Evolutionary conservation across 2,888 invertebrate species (phyloP).

Genomic region (Ectobius pallidus): DNA sequence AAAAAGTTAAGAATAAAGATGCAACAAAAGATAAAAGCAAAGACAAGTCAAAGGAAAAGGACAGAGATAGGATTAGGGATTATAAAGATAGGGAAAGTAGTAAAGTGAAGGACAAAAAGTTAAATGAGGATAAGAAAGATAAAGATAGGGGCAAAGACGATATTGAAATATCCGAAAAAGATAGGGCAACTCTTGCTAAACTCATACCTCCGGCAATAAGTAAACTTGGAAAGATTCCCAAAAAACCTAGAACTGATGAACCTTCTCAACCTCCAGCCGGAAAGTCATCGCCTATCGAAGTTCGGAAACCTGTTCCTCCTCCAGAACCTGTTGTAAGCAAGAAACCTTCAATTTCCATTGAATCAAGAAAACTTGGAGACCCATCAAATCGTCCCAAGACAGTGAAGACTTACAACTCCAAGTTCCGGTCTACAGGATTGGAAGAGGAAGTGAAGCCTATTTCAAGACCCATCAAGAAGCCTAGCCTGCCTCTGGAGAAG

Average conservation of each 20-base stretch:
- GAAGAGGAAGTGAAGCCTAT: conserved; percentile 87
- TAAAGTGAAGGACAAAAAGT: conserved; percentile 54
- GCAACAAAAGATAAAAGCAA: too few species aligned
- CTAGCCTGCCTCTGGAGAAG: conserved; percentile 49
- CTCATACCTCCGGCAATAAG: conserved; percentile 69
- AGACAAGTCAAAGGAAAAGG: conserved; percentile 52
- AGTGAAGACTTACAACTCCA: conserved; percentile 89
- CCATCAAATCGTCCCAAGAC: conserved; percentile 77
- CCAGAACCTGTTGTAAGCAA: conserved; percentile 58
- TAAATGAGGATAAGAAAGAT: conserved; percentile 50
- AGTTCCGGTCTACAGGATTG: conserved; percentile 89
- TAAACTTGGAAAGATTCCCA: conserved; percentile 80
- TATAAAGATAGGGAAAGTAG: conserved; percentile 48
- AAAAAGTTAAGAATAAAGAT: conserved; percentile 24
- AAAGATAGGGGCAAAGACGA: conserved; percentile 52
- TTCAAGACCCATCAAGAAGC: conserved; percentile 70
- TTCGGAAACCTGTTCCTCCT: conserved; percentile 37
- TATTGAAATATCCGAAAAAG: conserved; percentile 64
- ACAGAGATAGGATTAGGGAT: conserved; percentile 47
- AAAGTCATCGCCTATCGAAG: conserved; percentile 32
- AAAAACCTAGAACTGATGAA: conserved; percentile 61
- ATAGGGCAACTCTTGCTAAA: conserved; percentile 71
- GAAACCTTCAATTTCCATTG: conserved; percentile 81
- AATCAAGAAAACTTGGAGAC: conserved; percentile 74
- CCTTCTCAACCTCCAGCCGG: not conserved